A percentile compares a stretch with the other conserved stretches of the same genome.
phyloP scores from a whole-genome alignment of 2,888 invertebrate genomes.

The Stenurella melanura region DNA sequence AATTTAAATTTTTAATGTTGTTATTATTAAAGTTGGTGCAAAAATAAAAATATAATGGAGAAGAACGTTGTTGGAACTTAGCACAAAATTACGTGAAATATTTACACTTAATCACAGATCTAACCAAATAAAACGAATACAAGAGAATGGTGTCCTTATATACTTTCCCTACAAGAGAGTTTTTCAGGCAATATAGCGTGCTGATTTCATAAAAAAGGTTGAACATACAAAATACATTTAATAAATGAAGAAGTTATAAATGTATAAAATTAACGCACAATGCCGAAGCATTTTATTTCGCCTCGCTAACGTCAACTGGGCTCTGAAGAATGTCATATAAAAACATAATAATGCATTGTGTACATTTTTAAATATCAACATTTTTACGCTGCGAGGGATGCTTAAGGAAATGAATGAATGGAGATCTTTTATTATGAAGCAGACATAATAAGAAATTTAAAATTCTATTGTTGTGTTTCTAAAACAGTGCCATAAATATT shows the following conservation, averaged over 20 bases:
- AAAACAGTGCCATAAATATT: slow-evolving; percentile 4
- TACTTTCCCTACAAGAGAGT: background rate
- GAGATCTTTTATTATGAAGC: background rate
- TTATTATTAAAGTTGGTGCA: too few species aligned
- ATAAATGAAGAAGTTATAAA: slow-evolving; percentile 15
- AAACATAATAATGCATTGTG: slow-evolving; percentile 24
- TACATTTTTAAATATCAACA: slow-evolving; percentile 16
- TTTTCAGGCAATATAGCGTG: background rate
- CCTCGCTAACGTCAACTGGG: background rate
- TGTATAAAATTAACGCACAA: slow-evolving; percentile 14
- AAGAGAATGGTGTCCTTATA: too few species aligned
- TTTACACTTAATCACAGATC: too few species aligned
- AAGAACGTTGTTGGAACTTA: too few species aligned
- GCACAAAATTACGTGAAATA: too few species aligned
- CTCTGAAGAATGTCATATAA: background rate
- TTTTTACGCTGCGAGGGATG: background rate
- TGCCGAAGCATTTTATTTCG: background rate
- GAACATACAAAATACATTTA: slow-evolving; percentile 10
- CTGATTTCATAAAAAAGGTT: background rate
- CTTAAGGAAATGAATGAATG: background rate
- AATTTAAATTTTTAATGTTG: too few species aligned
- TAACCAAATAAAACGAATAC: too few species aligned
- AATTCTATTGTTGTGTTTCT: slow-evolving; percentile 5
- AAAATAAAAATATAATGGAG: too few species aligned
- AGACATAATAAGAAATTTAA: slow-evolving; percentile 9